A percentile compares a stretch with the other conserved stretches of the same genome.
Conservation (phyloP, 2,797 vertebrate genomes). For the Tinamus major region DNA sequence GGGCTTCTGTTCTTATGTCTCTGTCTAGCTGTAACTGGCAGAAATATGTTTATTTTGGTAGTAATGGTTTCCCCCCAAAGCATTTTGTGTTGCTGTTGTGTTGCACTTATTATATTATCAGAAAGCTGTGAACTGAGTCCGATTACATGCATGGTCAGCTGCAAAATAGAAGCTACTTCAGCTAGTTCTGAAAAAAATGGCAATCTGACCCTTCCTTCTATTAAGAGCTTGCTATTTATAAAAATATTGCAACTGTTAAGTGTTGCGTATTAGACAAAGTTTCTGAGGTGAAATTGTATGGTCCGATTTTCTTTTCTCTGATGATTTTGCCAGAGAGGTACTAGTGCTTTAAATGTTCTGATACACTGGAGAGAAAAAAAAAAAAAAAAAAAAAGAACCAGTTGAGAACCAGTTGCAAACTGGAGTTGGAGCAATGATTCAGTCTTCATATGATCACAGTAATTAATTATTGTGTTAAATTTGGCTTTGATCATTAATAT, state of each 20-base stretch:
- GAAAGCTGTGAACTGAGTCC: slow-evolving; percentile 2
- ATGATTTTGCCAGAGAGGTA: not conserved
- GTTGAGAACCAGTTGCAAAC: not conserved
- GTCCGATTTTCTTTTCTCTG: not conserved
- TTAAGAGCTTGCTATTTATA: not conserved
- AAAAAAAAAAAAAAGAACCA: not conserved
- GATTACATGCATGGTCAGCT: slow-evolving; percentile 44
- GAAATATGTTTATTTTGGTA: slow-evolving; percentile 81
- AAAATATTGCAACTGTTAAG: not conserved
- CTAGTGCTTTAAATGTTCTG: not conserved
- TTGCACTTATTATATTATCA: not conserved
- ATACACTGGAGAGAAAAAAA: not conserved
- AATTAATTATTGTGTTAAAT: not conserved
- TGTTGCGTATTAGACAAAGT: not conserved
- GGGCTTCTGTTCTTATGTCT: slow-evolving; percentile 61
- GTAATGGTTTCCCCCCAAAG: slow-evolving; percentile 53
- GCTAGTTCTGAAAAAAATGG: not conserved
- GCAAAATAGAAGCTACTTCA: slow-evolving; percentile 31
- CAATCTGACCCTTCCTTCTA: not conserved
- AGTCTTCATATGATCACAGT: not conserved
- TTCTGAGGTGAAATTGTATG: fast-evolving
- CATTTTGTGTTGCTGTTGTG: slow-evolving; percentile 5
- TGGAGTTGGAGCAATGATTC: not conserved
- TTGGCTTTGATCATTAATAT: not conserved
- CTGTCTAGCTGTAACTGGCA: slow-evolving; percentile 53